Evolutionary conservation across 1,140 invertebrate genomes (phyloP).

Genomic region (Bombus sibiricus): DNA sequence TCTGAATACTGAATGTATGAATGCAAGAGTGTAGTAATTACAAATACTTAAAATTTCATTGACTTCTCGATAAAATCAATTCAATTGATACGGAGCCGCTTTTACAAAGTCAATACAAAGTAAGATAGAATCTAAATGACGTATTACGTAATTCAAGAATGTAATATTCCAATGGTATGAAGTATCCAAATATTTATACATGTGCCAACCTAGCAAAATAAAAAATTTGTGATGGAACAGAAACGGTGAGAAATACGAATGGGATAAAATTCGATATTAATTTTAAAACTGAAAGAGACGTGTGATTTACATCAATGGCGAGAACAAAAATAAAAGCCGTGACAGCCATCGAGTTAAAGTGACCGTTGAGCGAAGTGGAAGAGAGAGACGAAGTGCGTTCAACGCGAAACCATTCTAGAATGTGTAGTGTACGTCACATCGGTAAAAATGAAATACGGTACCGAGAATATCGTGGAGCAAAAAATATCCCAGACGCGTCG

Average conservation of each 20-base stretch:
- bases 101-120: neutral
- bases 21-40: neutral
- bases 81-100: neutral
- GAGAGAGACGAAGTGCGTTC: neutral
- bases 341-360: neutral
- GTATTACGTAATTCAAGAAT: neutral
- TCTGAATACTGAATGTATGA: accelerated
- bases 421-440: neutral
- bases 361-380: neutral
- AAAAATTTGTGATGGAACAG: neutral
- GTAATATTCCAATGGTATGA: neutral
- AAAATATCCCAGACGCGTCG: constrained; percentile 48
- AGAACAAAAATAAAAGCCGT: neutral
- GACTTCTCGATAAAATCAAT: neutral
- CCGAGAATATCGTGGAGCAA: constrained; percentile 29
- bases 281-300: neutral
- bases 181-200: neutral
- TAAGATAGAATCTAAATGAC: neutral
- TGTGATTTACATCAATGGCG: neutral
- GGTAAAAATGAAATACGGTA: constrained; percentile 36
- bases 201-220: neutral
- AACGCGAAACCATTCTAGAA: neutral
- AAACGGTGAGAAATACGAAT: neutral
- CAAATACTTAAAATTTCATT: neutral
- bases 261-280: neutral